A percentile compares a stretch with the other conserved stretches of the same genome.
Conservation (phyloP, 2,797 vertebrate genomes). For the Enoplosus armatus region DNA sequence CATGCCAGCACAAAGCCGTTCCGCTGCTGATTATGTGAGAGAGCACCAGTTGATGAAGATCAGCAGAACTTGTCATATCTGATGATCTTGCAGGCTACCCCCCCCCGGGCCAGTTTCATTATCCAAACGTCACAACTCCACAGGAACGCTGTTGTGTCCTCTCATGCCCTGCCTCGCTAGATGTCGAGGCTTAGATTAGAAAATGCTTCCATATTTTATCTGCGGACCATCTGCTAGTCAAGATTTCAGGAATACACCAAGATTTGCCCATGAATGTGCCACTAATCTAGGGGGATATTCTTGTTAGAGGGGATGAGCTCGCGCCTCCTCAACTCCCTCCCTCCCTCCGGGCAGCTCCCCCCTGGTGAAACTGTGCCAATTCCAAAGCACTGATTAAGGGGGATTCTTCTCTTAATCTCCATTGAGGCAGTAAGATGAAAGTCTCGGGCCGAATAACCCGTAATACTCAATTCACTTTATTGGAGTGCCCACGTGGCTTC, state of each 20-base stretch:
- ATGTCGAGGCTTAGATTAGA: slow-evolving; percentile 15
- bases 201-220: slow-evolving; percentile 26
- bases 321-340: slow-evolving; percentile 10
- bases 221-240: slow-evolving; percentile 12
- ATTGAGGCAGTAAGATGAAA: slow-evolving; percentile 42
- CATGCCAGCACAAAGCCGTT: neutral
- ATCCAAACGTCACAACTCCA: slow-evolving; percentile 3
- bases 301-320: slow-evolving; percentile 23
- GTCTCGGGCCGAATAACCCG: slow-evolving; percentile 35
- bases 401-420: slow-evolving; percentile 50
- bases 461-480: slow-evolving; percentile 25
- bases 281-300: slow-evolving; percentile 40
- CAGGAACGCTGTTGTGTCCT: slow-evolving; percentile 7
- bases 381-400: slow-evolving; percentile 49
- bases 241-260: slow-evolving; percentile 5
- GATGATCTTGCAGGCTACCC: neutral
- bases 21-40: neutral
- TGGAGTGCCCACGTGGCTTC: slow-evolving; percentile 31
- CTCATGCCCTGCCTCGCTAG: neutral
- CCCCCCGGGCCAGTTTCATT: neutral
- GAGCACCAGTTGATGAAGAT: neutral
- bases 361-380: slow-evolving; percentile 33
- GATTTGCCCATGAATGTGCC: slow-evolving; percentile 27
- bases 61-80: neutral
- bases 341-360: neutral